Conservation (phyloP, 2,113 vertebrate genomes). For the Tapirus terrestris region DNA sequence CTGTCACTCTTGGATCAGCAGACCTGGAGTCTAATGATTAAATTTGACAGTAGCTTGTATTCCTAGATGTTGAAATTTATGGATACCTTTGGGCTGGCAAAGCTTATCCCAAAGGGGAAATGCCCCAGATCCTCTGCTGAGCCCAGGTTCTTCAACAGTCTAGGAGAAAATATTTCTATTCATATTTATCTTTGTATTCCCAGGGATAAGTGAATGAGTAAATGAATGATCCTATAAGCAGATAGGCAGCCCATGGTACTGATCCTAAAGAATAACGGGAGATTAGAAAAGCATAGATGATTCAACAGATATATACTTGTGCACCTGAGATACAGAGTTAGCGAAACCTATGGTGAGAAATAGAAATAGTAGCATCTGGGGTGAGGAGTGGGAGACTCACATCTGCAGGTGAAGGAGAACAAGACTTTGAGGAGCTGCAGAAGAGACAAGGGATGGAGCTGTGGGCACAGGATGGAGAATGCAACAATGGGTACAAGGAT, state of each 20-base stretch:
- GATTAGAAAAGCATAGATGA: background rate
- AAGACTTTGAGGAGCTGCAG: background rate
- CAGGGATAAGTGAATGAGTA: background rate
- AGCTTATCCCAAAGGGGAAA: background rate
- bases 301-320: background rate
- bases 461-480: background rate
- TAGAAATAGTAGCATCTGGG: background rate
- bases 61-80: background rate
- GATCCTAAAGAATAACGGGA: background rate
- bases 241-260: background rate
- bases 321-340: background rate
- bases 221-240: background rate
- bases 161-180: background rate
- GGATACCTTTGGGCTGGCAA: background rate
- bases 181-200: background rate
- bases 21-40: background rate
- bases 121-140: background rate
- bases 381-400: background rate
- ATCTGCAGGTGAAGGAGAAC: background rate
- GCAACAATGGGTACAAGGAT: rapidly evolving
- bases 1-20: slow-evolving; percentile 16
- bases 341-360: background rate
- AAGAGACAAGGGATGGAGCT: background rate
- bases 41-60: background rate
- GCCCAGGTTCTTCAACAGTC: background rate